Evolutionary conservation across 1,140 invertebrate genomes (phyloP).

Genomic region (Pinna nobilis): DNA sequence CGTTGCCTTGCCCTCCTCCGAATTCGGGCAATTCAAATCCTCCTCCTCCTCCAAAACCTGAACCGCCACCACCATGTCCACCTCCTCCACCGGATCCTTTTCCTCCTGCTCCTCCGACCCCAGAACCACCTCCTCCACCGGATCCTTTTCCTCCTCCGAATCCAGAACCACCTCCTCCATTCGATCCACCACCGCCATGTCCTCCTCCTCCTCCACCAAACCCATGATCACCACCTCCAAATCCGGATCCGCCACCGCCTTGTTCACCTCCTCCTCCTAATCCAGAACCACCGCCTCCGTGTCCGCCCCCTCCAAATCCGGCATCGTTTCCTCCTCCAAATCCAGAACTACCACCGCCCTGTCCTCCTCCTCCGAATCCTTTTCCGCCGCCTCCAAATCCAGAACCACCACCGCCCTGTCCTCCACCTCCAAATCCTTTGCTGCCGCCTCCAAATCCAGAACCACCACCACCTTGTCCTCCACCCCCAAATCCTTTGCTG

Average conservation of each 20-base stretch:
- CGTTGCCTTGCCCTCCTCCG: too few relatives aligned
- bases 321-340: neutral
- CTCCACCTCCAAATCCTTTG: neutral
- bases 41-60: neutral
- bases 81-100: neutral
- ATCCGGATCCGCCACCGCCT: neutral
- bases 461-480: neutral
- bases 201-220: too few relatives aligned
- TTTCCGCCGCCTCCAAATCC: neutral
- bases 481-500: neutral
- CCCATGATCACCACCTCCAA: neutral
- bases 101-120: neutral
- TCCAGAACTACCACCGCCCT: neutral
- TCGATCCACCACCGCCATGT: neutral
- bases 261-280: neutral
- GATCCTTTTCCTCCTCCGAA: neutral
- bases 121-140: neutral
- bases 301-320: neutral
- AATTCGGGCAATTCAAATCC: neutral
- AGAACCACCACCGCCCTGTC: neutral
- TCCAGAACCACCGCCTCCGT: neutral
- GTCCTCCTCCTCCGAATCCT: neutral
- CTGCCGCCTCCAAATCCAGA: neutral
- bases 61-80: neutral
- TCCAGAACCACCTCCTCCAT: neutral